Base-by-base conservation (phyloP, 2,113 vertebrate genomes). In the Anser brachyrhynchus region DNA sequence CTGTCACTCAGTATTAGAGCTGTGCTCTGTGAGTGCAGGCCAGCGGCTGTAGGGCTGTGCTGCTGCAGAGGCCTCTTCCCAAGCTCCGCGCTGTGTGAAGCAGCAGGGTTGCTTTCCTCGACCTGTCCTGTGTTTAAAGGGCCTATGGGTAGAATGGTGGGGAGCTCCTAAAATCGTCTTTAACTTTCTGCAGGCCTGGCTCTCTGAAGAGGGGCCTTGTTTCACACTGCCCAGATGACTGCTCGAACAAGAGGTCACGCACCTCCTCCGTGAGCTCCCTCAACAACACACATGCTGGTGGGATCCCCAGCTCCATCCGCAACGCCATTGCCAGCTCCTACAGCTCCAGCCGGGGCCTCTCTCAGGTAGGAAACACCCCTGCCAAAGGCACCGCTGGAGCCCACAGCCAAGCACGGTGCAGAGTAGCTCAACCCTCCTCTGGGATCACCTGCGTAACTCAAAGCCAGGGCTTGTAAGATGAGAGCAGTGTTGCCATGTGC, bases 251-350 rank as follows among this genome's bases (percentile, higher is more conserved):
- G 97, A 98, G 99, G 73, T 99, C 99, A 4, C 98, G 98, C 22
- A 98, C 98, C 12, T 99, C 99, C 35, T 99, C 99, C 41, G 54
- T 98, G 88, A 99, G 99, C 90, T 99, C 99, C 9, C 89, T 98
- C 84, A 98, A 93, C 26, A 98, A 96, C 13, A 93, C 85, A 0
- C 97, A 96, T 1, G 5, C 97, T 26, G 93, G 98, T 0, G 99
- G 99, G 9, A 98, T 98, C 39, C 97, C 96, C 8, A 98, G 98
- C 62, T 98, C 98, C 44, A 93, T 86, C 78, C 99, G 99, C 67
- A 99, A 99, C 3, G 98, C 99, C 49, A 99, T 99, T 52, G 96
- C 97, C 84, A 99, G 99, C 97, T 99, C 99, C 74, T 99, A 99
- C 95, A 99, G 99, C 93, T 99, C 99, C 18, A 98, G 98, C 20